These are phyloP conservation scores for Bruchidius siliquastri DNA, from an alignment of 2,888 invertebrate species.

Conservation along the genomic window DNA sequence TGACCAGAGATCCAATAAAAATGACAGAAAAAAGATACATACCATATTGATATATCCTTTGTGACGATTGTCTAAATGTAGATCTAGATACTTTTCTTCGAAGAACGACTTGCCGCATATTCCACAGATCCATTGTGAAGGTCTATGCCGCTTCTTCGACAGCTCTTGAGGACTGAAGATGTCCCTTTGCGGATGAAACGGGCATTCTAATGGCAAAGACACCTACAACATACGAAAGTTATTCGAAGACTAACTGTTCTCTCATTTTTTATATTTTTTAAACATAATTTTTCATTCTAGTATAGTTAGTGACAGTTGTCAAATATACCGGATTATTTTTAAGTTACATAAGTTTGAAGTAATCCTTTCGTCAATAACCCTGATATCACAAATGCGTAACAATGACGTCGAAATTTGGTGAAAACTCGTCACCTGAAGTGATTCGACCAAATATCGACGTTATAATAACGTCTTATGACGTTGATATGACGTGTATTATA, in stretches of 20 bases:
- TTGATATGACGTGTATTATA: too few species aligned
- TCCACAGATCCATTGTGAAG: slow-evolving; percentile 87
- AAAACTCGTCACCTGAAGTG: too few species aligned
- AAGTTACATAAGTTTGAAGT: too few species aligned
- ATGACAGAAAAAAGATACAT: slow-evolving; percentile 5
- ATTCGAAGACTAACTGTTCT: background rate
- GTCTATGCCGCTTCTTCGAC: slow-evolving; percentile 78
- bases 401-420: too few species aligned
- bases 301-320: too few species aligned
- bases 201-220: slow-evolving; percentile 76
- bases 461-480: too few species aligned
- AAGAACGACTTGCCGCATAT: slow-evolving; percentile 89
- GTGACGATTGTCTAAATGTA: slow-evolving; percentile 86
- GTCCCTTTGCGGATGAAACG: slow-evolving; percentile 82
- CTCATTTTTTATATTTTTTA: background rate
- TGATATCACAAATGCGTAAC: too few species aligned
- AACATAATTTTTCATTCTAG: background rate
- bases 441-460: too few species aligned
- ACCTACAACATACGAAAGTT: background rate
- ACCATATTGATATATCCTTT: slow-evolving; percentile 80
- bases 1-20: too few species aligned
- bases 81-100: slow-evolving; percentile 80
- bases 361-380: too few species aligned
- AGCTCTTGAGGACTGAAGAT: slow-evolving; percentile 83
- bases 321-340: too few species aligned